Conservation (phyloP, 2,888 invertebrate species). For the Drosophila meridionalis region DNA sequence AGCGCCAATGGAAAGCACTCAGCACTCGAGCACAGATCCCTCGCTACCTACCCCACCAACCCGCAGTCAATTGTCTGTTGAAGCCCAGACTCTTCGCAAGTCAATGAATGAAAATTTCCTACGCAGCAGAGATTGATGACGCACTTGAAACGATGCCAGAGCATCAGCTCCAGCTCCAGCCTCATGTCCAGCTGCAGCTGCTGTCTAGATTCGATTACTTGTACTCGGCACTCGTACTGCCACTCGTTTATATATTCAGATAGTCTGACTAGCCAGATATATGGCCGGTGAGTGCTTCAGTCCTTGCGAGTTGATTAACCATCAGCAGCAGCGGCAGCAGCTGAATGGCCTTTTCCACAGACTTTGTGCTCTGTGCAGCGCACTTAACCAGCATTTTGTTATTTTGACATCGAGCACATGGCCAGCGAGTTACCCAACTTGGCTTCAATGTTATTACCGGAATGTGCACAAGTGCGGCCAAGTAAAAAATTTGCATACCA, state of each 20-base stretch:
- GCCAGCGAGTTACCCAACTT: conserved; percentile 25
- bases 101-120: conserved; percentile 65
- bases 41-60: too few relatives aligned
- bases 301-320: conserved; percentile 54
- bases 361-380: conserved; percentile 48
- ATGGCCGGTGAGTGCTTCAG: conserved; percentile 27
- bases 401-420: conserved; percentile 66
- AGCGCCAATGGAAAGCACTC: conserved; percentile 71
- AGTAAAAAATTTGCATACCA: conserved; percentile 75
- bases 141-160: conserved; percentile 67
- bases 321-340: conserved; percentile 37
- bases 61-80: not conserved
- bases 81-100: conserved; percentile 17
- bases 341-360: conserved; percentile 57
- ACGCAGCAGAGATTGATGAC: conserved; percentile 72
- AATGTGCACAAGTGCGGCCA: conserved; percentile 63
- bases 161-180: not conserved
- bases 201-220: conserved; percentile 34
- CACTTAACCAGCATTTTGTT: conserved; percentile 75
- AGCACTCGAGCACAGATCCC: conserved; percentile 32
- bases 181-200: conserved; percentile 2
- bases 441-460: conserved; percentile 38
- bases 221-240: conserved; percentile 13
- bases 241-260: conserved; percentile 16
- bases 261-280: conserved; percentile 30